These are phyloP conservation scores for Agriotes lineatus DNA, from an alignment of 2,888 invertebrate genomes.

Conservation along the genomic window DNA sequence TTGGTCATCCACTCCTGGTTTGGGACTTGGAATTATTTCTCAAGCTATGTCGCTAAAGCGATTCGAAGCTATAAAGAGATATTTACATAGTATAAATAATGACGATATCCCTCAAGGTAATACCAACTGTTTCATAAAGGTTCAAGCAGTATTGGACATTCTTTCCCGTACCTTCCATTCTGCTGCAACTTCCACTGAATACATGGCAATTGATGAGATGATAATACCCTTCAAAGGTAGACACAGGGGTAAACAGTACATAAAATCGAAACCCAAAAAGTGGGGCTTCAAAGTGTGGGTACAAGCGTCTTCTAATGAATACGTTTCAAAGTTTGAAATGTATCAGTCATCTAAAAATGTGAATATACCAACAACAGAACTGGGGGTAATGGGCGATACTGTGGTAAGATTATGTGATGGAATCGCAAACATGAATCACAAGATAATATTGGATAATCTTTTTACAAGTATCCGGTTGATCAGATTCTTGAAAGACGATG, in stretches of 20 bases:
- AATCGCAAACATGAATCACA: neutral
- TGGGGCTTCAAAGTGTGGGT: too few relatives aligned
- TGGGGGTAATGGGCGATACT: neutral
- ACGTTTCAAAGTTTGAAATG: too few relatives aligned
- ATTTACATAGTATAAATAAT: too few relatives aligned
- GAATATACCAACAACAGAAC: neutral
- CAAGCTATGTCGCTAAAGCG: slow-evolving; percentile 37
- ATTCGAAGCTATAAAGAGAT: neutral
- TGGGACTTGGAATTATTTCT: slow-evolving; percentile 39
- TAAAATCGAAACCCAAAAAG: slow-evolving; percentile 40
- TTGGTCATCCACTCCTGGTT: slow-evolving; percentile 32
- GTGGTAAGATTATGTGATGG: slow-evolving; percentile 1
- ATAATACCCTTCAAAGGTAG: slow-evolving; percentile 47
- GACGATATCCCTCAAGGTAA: too few relatives aligned
- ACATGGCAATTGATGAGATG: slow-evolving; percentile 44
- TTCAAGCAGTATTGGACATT: slow-evolving; percentile 31
- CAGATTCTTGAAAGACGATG: neutral
- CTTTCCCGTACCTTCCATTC: slow-evolving; percentile 25
- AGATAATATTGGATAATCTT: slow-evolving; percentile 10
- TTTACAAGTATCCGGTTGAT: slow-evolving; percentile 4
- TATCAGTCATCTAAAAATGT: neutral
- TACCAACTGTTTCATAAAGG: slow-evolving; percentile 41
- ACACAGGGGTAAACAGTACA: slow-evolving; percentile 41
- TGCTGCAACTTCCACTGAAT: slow-evolving; percentile 34
- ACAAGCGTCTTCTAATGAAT: slow-evolving; percentile 40